Evolutionary conservation across 2,888 invertebrate species (phyloP), one percentile per base, ranked within the genome.

Genomic region (Ormia ochracea): DNA sequence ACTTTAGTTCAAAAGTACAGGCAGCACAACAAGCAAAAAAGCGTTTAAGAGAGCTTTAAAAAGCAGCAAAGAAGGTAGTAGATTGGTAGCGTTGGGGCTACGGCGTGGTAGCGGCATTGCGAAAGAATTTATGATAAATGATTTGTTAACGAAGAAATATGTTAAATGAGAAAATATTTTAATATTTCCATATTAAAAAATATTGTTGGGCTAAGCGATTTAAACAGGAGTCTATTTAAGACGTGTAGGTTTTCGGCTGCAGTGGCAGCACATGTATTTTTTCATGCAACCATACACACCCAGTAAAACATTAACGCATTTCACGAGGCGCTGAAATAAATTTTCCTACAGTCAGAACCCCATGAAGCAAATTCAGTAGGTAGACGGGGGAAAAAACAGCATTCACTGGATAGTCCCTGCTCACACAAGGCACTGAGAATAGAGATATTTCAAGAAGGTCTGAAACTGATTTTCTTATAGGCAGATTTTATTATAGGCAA

Each of bases 81-180:
- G 36, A 28, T 72, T 52, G 72, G 41, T 61, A 45, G 72, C 48
- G 4, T n/a, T n/a, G n/a, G n/a, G n/a, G n/a, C n/a, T 21, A 61
- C 45, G 10, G 43, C 12, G 2, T n/a, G 19, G 45, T 19, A 4
- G 3, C 10, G 9, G n/a, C 68, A 72, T 45, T 72, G 26, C n/a
- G 33, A 43, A 73, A 73, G 63, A 73, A 38, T 63, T 54, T 56
- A 65, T 73, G 45, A 73, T 56, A 65, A 73, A 73, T 73, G 63
- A 65, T 31, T 48, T 52, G 21, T 19, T 26, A 26, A 48, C 21
- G n/a, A 45, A 63, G 45, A 45, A 31, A n/a, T 10, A 21, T 21
- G 45, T 36, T 33, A 36, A 70, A 48, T 50, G 48, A 41, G n/a
- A n/a, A n/a, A 28, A 48, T 70, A 59, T 38, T 48, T 59, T 59